A percentile compares a stretch with the other conserved stretches of the same genome.
Evolutionary conservation across 1,140 invertebrate genomes (phyloP).

Genomic region (Orchestia grillus): DNA sequence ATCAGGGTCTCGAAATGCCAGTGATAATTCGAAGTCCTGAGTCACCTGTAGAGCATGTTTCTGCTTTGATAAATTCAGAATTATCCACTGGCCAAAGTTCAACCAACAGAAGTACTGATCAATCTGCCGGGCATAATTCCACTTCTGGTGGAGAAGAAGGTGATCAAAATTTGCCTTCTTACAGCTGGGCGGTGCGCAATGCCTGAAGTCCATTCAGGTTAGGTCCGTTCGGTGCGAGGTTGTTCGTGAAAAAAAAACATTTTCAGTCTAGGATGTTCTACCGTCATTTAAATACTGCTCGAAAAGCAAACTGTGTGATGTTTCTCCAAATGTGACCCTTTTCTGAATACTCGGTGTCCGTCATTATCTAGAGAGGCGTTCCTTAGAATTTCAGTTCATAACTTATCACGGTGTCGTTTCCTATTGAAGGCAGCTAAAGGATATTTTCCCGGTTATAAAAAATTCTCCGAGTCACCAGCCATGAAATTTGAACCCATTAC

Average conservation of each 20-base stretch:
- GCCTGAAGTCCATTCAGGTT: neutral
- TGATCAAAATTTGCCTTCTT: neutral
- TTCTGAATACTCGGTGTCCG: neutral
- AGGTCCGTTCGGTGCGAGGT: neutral
- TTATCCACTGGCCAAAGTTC: neutral
- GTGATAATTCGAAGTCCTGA: neutral
- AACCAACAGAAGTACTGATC: neutral
- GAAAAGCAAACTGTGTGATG: neutral
- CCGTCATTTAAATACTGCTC: neutral
- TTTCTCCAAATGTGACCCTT: neutral
- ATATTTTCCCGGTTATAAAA: too few relatives aligned
- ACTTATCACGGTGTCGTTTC: neutral
- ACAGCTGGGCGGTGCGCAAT: constrained; percentile 14
- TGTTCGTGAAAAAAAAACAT: neutral
- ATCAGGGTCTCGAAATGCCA: neutral
- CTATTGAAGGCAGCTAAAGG: neutral
- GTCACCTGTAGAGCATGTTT: neutral
- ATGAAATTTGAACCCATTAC: too few relatives aligned
- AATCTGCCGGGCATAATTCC: neutral
- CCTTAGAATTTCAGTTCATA: neutral
- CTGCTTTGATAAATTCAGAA: neutral
- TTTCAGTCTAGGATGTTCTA: neutral
- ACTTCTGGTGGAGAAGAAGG: neutral
- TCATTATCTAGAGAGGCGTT: neutral
- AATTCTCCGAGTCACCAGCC: too few relatives aligned